Conservation (phyloP, 2,797 vertebrate species). For the Chiloscyllium punctatum region DNA sequence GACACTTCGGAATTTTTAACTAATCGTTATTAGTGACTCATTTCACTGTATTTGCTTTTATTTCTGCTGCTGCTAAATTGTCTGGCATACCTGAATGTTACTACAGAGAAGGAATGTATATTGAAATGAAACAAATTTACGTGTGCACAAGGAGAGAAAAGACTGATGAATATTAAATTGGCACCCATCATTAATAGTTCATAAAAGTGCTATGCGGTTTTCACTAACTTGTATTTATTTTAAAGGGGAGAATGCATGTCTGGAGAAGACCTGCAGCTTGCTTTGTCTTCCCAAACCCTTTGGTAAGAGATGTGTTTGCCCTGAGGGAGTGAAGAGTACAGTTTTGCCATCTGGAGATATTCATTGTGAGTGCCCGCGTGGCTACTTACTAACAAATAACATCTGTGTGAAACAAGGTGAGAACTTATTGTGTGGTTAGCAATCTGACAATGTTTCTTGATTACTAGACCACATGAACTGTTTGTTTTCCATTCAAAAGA, state of each 20-base stretch:
- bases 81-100: not conserved
- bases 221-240: not conserved
- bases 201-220: not conserved
- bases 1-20: not conserved
- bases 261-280: constrained; percentile 76
- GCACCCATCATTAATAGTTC: not conserved
- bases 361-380: constrained; percentile 75
- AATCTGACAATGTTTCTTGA: not conserved
- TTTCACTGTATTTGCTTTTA: not conserved
- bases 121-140: not conserved
- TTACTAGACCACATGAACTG: not conserved
- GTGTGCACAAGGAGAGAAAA: not conserved
- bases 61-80: not conserved
- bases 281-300: constrained; percentile 83
- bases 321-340: constrained; percentile 67
- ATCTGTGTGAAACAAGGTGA: constrained; percentile 79
- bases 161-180: not conserved
- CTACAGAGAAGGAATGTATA: not conserved
- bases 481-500: too few species aligned
- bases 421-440: not conserved
- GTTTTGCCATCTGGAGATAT: constrained; percentile 67
- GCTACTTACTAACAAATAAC: constrained; percentile 71
- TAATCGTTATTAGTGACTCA: not conserved
- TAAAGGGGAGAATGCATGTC: constrained; percentile 79
- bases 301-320: constrained; percentile 76